Base-by-base conservation (phyloP, 2,888 invertebrate genomes). In the Mellilla xanthometata region DNA sequence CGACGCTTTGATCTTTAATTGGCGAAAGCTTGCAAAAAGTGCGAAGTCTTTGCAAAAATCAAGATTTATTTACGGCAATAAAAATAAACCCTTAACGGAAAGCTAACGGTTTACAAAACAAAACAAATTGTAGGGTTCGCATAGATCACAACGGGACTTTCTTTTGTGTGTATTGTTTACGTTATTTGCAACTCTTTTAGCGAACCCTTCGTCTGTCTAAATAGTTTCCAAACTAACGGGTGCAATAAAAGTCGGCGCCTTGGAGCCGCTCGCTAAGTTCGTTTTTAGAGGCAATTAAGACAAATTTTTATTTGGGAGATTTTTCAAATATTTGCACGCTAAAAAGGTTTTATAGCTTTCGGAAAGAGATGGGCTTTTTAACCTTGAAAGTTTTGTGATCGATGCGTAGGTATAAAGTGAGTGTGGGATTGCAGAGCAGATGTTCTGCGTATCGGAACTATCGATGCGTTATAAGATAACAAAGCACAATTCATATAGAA, bases 141-240 rank as follows among this genome's bases (percentile, higher is more conserved):
- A 60, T 50, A 60, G 52, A 61, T 65, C 52, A 38, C 53, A 68
- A 64, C 62, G 59, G 58, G 26, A 45, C 56, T 58, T 59, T 62
- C 61, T 62, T 56, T 76, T 70, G 60, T 63, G 61, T 55, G 46
- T 54, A 62, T 78, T 79, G 72, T 78, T 75, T 71, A 68, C 52
- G 59, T 71, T 69, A 66, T 74, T 77, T 67, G 76, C 76, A 79
- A 76, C 77, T 77, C 76, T 75, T 78, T 78, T 73, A 38, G 49
- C 66, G 52, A 79, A 75, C 70, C 72, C 66, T 75, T 69, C 62
- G 63, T 65, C 68, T 60, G 58, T 62, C 61, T 65, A 66, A 60
- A 63, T 65, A 60, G 54, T 60, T 62, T 54, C 60, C 60, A 52
- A 44, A 64, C 55, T 67, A 72, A 68, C 65, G 62, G 72, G 49